Evolutionary conservation across 1,140 invertebrate species (phyloP), one percentile per base, ranked within the genome.

Genomic region (Drosophila suzukii): DNA sequence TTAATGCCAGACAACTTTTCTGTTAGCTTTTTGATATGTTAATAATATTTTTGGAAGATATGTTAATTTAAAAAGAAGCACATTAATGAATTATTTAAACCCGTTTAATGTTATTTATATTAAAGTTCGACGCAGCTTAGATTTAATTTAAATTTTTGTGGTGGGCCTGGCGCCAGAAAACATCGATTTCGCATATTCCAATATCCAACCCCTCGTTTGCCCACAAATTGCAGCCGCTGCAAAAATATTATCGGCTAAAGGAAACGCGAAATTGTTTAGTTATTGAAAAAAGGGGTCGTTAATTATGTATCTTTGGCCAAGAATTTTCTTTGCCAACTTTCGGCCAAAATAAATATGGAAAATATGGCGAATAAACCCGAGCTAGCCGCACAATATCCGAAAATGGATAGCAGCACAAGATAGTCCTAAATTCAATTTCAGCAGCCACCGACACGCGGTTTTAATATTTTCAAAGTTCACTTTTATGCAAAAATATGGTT

Each of bases 141-240:
- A 74, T 82, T 75, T 75, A 85, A 81, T 81, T 86, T 71, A 62
- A 81, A 75, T 81, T 86, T 61, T 58, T 82, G 82, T 54, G 74
- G 82, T 47, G 13, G 38, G 41, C n/a, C 58, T 56, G 61, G 38
- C 44, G 72, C 61, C 72, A 55, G 36, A 39, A 39, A 7, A 20
- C 36, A 34, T 39, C 39, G 58, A 54, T 57, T 41, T 66, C 27
- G 53, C 39, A 49, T 32, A 32, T 47, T 27, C 27, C 53, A 32
- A 39, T 46, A 17, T 36, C 34, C 5, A 15, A 36, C n/a, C 20
- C n/a, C 17, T 13, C 7, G 15, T 24, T 7, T n/a, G 24, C 43
- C 7, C 36, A 32, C 12, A 20, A 49, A 24, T 10, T 43, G 53
- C 50, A 55, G 67, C 43, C 51, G 54, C 50, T 63, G 60, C 44